Base-by-base conservation (phyloP, 2,888 invertebrate genomes). In the Abrostola triplasia region DNA sequence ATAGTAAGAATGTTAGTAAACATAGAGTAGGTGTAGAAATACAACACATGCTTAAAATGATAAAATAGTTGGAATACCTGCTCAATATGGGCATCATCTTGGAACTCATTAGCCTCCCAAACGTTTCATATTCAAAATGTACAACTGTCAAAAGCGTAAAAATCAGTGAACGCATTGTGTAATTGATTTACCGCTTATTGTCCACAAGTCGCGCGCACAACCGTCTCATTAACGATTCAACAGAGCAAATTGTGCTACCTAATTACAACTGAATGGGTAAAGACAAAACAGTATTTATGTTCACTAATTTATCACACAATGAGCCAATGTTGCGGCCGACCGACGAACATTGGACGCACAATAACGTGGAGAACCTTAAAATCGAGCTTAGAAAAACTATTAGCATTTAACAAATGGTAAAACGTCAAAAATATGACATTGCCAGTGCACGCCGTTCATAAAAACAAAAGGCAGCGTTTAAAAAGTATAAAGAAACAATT, bases 251-350 rank as follows among this genome's bases (percentile, higher is more conserved):
- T 92, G 91, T 92, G 94, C 94, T 94, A 94, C 94, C 94, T 93
- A 92, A 94, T 94, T 93, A 93, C 79, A 91, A 86, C 81, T 88
- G 90, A 93, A 94, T 91, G 87, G 84, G 79, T 79, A 87, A 87
- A 92, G 89, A 94, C 94, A 94, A 94, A 92, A 87, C 80, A 81
- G 89, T 94, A 94, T 94, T 94, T 94, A 94, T 94, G 94, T 92
- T 92, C 91, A 87, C 83, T 90, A 75, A 94, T 94, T 93, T 92
- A 89, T 94, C 92, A 92, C 84, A 94, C 94, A 94, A 94, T 89
- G 91, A 82, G 65, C 73, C 88, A 87, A 91, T 92, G 93, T 92
- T 91, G 90, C 91, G 92, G 90, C 80, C 88, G 84, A 82, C 84
- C 77, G 80, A 76, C 80, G 79, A 38, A 73, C 73, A 73, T 55